These are phyloP conservation scores for Brachionus asplanchnoidis DNA, from an alignment of 1,140 invertebrate genomes.

Conservation along the genomic window DNA sequence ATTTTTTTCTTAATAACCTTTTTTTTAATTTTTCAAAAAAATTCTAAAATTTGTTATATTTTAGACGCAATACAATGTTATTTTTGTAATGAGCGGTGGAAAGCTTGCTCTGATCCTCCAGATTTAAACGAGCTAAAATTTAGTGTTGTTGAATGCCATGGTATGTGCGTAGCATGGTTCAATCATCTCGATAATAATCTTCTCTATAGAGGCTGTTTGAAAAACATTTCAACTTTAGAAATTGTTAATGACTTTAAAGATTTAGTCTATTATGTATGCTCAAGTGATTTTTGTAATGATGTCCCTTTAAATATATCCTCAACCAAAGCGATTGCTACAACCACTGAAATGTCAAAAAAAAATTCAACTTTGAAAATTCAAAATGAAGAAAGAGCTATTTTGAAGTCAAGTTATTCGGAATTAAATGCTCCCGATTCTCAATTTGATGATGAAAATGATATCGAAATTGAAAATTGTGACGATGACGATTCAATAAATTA, in stretches of 20 bases:
- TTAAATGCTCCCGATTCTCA: not conserved
- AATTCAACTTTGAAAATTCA: not conserved
- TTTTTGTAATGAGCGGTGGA: conserved; percentile 5
- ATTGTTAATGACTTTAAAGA: not conserved
- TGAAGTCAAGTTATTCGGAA: not conserved
- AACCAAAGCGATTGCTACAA: not conserved
- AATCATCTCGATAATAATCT: not conserved
- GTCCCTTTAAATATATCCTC: not conserved
- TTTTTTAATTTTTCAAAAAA: too few relatives aligned
- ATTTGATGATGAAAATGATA: not conserved
- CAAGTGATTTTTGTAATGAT: not conserved
- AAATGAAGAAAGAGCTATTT: not conserved
- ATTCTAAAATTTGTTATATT: not conserved
- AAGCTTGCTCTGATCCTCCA: not conserved
- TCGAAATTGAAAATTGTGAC: not conserved
- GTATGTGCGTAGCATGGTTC: not conserved
- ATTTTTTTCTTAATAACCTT: not conserved
- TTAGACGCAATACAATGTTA: conserved; percentile 1
- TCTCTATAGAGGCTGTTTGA: not conserved
- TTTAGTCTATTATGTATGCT: not conserved
- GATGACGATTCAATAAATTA: not conserved
- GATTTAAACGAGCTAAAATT: not conserved
- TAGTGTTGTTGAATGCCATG: not conserved
- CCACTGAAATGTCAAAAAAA: not conserved
- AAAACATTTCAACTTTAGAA: not conserved